These are phyloP conservation scores for Enteromius treurensis DNA, from an alignment of 2,797 vertebrate species.

Conservation along the genomic window DNA sequence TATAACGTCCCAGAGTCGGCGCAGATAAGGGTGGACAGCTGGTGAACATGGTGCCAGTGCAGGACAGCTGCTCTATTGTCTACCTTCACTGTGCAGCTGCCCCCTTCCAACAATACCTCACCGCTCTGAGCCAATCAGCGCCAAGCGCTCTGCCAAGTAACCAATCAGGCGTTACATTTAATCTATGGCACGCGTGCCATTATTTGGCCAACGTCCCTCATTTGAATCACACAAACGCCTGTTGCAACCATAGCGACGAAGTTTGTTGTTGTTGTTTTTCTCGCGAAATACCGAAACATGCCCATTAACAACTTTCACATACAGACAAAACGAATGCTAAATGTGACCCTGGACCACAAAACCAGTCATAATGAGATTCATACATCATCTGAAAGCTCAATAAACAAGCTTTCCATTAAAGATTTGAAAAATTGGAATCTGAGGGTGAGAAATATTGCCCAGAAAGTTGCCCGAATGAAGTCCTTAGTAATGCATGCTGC, in stretches of 20 bases:
- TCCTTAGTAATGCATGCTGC: no score
- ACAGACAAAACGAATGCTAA: background rate
- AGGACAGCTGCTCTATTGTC: conserved; percentile 99
- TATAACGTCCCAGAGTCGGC: conserved; percentile 85
- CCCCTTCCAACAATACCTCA: conserved; percentile 94
- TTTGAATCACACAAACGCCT: conserved; percentile 77
- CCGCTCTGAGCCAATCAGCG: conserved; percentile 83
- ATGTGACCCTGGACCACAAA: no score
- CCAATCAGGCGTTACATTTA: conserved; percentile 88
- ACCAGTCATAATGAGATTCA: no score
- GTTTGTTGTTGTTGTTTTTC: conserved; percentile 37
- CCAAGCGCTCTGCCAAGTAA: conserved; percentile 78
- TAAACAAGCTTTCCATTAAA: no score
- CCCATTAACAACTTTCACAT: background rate
- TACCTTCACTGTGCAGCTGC: conserved; percentile 98
- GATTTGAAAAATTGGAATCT: no score
- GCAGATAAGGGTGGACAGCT: conserved; percentile 98
- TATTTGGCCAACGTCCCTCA: conserved; percentile 73
- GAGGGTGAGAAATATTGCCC: no score
- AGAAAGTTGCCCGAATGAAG: no score
- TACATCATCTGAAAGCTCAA: no score
- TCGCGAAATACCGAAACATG: conserved; percentile 19
- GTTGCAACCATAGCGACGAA: conserved; percentile 63
- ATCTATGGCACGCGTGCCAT: conserved; percentile 95
- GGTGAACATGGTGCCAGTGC: conserved; percentile 97